Evolutionary conservation across 2,888 invertebrate genomes (phyloP).

Genomic region (Malthinus seriepunctatus): DNA sequence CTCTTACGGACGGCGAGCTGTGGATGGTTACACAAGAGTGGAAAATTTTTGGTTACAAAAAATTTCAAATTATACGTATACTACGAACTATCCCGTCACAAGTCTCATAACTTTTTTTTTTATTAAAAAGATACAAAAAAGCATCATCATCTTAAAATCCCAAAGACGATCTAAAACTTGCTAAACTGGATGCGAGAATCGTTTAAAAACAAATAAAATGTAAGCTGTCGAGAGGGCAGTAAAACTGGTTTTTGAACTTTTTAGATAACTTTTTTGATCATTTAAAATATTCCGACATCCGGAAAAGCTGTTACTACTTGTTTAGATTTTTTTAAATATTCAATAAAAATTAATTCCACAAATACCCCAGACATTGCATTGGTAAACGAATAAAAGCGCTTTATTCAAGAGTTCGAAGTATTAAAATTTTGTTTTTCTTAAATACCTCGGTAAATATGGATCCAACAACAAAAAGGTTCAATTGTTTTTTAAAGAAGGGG

Average conservation of each 20-base stretch:
- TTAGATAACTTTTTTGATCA: constrained; percentile 32
- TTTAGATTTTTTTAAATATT: background rate
- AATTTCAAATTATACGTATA: no score
- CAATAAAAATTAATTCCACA: background rate
- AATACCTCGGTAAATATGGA: no score
- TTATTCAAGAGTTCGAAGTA: no score
- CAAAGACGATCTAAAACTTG: constrained; percentile 16
- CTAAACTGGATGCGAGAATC: constrained; percentile 24
- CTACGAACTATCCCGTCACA: no score
- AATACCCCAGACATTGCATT: no score
- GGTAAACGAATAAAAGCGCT: no score
- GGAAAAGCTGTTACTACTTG: constrained; percentile 22
- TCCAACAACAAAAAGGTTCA: no score
- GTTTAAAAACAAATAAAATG: constrained; percentile 23
- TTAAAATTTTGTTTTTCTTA: no score
- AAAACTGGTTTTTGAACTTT: constrained; percentile 31
- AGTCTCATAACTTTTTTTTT: background rate
- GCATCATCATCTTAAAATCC: background rate
- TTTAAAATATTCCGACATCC: constrained; percentile 32
- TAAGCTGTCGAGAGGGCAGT: constrained; percentile 30
- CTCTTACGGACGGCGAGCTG: no score
- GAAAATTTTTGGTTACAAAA: no score
- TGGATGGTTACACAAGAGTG: no score
- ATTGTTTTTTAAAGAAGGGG: no score
- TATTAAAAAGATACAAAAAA: background rate